These are phyloP conservation scores for Ascaphus truei DNA, from an alignment of 2,113 vertebrate species.

Conservation along the genomic window DNA sequence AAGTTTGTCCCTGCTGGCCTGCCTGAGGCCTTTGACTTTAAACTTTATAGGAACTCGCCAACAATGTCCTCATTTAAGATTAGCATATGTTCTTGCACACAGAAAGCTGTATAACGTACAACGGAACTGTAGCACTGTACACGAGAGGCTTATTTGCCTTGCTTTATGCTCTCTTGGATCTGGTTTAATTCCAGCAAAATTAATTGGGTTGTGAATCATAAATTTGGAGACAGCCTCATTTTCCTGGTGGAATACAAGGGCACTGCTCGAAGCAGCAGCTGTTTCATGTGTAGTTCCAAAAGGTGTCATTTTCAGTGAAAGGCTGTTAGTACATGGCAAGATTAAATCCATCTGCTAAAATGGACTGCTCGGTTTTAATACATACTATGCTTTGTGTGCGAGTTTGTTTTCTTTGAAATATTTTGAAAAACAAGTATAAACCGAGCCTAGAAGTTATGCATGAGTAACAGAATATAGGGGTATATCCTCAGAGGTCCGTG, in stretches of 20 bases:
- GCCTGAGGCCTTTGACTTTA: neutral
- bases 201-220: slow-evolving; percentile 21
- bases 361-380: neutral
- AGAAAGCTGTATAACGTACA: neutral
- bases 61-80: slow-evolving; percentile 47
- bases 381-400: no score
- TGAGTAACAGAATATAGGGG: no score
- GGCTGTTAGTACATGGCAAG: neutral
- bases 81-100: slow-evolving; percentile 8
- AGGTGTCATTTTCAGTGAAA: neutral
- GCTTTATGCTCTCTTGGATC: neutral
- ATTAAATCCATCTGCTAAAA: neutral
- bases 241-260: neutral
- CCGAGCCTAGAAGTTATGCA: no score
- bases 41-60: slow-evolving; percentile 41
- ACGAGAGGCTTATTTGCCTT: slow-evolving; percentile 32
- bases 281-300: neutral
- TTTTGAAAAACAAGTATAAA: no score
- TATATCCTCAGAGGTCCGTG: no score
- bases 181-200: slow-evolving; percentile 21
- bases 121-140: neutral
- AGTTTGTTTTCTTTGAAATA: no score
- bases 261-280: neutral
- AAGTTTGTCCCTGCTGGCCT: neutral
- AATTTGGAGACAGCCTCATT: neutral